Percentiles rank a stretch among this genome's conserved stretches.
Conservation (phyloP, 2,888 invertebrate species). For the Lapara coniferarum region DNA sequence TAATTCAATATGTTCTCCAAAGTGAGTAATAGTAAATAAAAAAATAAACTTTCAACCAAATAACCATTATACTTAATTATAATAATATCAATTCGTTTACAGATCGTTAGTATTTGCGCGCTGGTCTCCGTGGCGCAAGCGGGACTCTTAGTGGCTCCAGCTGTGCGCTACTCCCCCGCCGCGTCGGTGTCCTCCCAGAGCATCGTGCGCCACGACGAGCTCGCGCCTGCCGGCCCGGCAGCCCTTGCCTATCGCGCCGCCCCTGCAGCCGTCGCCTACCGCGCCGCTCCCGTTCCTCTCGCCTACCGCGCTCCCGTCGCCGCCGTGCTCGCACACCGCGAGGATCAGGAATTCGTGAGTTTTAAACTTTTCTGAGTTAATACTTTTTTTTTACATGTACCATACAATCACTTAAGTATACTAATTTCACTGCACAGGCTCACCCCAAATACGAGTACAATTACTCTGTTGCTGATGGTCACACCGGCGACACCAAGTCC, state of each 20-base stretch:
- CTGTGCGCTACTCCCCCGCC: constrained; percentile 47
- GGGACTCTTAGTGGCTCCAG: constrained; percentile 45
- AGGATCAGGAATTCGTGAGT: constrained; percentile 37
- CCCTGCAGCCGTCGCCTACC: constrained; percentile 44
- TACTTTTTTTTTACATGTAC: not conserved
- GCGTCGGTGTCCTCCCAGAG: constrained; percentile 61
- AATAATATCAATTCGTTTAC: not conserved
- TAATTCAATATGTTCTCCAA: constrained; percentile 42
- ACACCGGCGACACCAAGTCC: constrained; percentile 78
- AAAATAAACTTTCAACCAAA: not conserved
- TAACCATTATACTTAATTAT: not conserved
- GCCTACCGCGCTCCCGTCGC: constrained; percentile 40
- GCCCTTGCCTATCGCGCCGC: constrained; percentile 31
- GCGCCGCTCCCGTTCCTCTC: constrained; percentile 41
- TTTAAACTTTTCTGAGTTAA: not conserved
- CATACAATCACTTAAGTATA: not conserved
- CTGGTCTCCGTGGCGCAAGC: constrained; percentile 62
- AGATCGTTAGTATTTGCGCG: constrained; percentile 51
- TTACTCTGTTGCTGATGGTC: constrained; percentile 73
- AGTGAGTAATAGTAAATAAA: constrained; percentile 35
- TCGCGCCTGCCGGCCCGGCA: constrained; percentile 39
- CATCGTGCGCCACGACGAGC: constrained; percentile 55
- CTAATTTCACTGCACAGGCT: constrained; percentile 47
- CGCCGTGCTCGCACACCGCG: constrained; percentile 36
- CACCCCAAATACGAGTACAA: constrained; percentile 76